Evolutionary conservation across 2,113 vertebrate species (phyloP), one percentile per base, ranked within the genome.

Genomic region (Zosterops japonicus): DNA sequence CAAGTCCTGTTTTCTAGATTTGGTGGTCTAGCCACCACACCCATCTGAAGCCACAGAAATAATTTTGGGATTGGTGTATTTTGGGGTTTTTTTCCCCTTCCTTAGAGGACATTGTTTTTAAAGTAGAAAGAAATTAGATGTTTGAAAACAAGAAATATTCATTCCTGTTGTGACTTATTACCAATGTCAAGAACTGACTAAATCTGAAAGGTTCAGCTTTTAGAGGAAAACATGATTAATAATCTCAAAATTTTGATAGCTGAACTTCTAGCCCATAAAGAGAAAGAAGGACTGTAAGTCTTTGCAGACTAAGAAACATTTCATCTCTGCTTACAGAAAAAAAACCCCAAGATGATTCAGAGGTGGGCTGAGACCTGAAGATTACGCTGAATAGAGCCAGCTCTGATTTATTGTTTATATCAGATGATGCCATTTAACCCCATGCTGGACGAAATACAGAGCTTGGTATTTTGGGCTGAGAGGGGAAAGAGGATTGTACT

Each of bases 341-440:
- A 94, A 94, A 31, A 89, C 0, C 0, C 9, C 16, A 71, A 50
- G 57, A 94, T 93, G 74, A 93, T 95, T 96, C 78, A 95, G 81
- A 91, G 59, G 27, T 91, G 55, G 78, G 46, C 57, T 89, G 63
- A 85, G 67, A 87, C 81, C 77, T 89, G 74, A 91, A 93, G 70
- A 94, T 84, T 87, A 79, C 31, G 0, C 16, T 49, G 93, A 89
- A 82, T 49, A 95, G 33, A 75, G 33, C 23, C 74, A 71, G 14
- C 46, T 75, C 36, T 95, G 94, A 96, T 94, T 95, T 94, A 87
- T 77, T 91, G 80, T 89, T 84, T 89, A 57, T 85, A 82, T 94
- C 61, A 75, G 70, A 89, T 87, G 49, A 85, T 91, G 87, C 41
- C 47, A 18, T 91, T 95, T 95, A 96, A 94, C 77, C 41, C 64